phyloP scores from a whole-genome alignment of 2,797 vertebrate genomes.

The Crypturellus tataupa region DNA sequence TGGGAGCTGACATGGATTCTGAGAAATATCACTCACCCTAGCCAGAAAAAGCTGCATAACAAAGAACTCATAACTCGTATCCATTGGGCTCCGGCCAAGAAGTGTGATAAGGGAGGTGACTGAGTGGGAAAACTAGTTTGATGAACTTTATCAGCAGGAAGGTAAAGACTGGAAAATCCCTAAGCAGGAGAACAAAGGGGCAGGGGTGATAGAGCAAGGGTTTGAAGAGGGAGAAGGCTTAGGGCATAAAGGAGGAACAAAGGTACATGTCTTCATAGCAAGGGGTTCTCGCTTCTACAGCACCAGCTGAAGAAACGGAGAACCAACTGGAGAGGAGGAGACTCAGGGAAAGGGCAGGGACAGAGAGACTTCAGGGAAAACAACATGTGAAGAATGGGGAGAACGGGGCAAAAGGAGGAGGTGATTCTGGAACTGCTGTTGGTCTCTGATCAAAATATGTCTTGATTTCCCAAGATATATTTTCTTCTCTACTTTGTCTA shows the following conservation, averaged over 20 bases:
- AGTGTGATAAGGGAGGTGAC: conserved; percentile 60
- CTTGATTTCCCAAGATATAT: background rate
- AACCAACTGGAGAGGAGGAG: background rate
- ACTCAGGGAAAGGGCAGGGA: background rate
- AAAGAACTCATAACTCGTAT: conserved; percentile 42
- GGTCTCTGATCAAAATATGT: background rate
- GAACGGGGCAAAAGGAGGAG: background rate
- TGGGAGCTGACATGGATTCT: background rate
- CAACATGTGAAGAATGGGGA: fast-evolving
- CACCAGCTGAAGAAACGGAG: background rate
- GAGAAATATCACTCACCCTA: background rate
- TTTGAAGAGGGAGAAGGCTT: background rate
- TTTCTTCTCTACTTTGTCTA: background rate
- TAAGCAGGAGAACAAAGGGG: conserved; percentile 62
- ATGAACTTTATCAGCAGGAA: conserved; percentile 72
- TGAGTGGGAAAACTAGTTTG: conserved; percentile 65
- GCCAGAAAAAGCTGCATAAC: conserved; percentile 46
- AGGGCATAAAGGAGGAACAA: conserved; percentile 16
- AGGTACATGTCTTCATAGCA: fast-evolving
- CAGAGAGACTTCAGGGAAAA: background rate
- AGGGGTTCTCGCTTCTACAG: background rate
- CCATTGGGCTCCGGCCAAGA: conserved; percentile 44
- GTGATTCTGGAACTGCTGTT: background rate
- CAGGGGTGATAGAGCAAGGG: conserved; percentile 35
- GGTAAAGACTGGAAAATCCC: conserved; percentile 60